Conservation (phyloP, 2,888 invertebrate species). For the Capitulum mitella region DNA sequence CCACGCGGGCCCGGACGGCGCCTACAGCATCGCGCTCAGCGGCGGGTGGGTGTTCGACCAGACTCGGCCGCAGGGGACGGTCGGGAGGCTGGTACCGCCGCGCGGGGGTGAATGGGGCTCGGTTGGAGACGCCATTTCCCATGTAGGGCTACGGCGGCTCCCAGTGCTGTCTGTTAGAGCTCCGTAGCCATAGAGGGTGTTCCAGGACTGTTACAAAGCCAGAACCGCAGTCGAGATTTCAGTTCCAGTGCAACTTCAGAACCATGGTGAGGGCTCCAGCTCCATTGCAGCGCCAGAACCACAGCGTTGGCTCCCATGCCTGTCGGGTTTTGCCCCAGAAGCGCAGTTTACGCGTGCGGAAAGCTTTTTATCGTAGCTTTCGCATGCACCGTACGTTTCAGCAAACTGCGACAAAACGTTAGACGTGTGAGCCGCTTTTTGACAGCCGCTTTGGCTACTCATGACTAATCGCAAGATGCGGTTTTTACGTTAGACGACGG, state of each 20-base stretch:
- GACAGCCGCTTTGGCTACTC: background rate
- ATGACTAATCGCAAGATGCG: background rate
- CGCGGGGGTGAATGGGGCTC: too few species aligned
- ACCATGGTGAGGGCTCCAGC: too few species aligned
- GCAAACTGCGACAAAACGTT: background rate
- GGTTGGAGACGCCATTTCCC: background rate
- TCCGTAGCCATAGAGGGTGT: background rate
- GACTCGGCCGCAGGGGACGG: too few species aligned
- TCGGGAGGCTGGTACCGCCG: too few species aligned
- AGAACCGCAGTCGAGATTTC: too few species aligned
- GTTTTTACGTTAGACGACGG: background rate
- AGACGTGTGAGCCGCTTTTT: background rate
- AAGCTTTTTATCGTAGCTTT: background rate
- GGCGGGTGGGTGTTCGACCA: constrained; percentile 39
- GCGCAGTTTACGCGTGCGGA: too few species aligned
- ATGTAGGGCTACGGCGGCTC: background rate
- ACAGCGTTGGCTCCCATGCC: too few species aligned
- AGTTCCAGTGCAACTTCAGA: too few species aligned
- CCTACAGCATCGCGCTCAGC: constrained; percentile 44
- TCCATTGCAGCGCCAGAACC: too few species aligned
- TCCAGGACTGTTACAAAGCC: too few species aligned
- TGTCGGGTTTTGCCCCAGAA: too few species aligned
- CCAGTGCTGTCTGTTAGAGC: background rate
- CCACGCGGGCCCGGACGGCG: constrained; percentile 44
- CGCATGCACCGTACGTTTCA: background rate